Evolutionary conservation across 2,888 invertebrate species (phyloP).

Genomic region (Tinea semifulvella): DNA sequence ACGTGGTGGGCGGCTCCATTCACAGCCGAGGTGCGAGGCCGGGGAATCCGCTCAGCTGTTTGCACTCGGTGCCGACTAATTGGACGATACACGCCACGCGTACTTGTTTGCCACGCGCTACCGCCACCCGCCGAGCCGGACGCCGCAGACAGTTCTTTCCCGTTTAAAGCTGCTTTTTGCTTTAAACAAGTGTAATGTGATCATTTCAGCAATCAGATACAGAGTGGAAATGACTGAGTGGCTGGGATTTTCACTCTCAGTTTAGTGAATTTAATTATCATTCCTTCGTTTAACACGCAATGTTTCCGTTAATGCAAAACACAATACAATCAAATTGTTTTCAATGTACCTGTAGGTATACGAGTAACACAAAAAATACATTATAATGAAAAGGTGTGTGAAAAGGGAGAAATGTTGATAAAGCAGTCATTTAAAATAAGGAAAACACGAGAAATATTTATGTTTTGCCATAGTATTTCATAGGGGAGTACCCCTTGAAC

Average conservation of each 20-base stretch:
- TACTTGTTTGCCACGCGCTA: conserved; percentile 4
- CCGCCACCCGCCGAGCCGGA: conserved; percentile 13
- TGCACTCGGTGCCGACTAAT: conserved; percentile 14
- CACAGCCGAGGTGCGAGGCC: conserved; percentile 14
- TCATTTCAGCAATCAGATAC: conserved; percentile 9
- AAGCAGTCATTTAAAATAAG: not conserved
- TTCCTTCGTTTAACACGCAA: no score
- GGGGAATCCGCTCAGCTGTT: conserved; percentile 16
- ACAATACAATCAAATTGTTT: no score
- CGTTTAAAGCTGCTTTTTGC: conserved; percentile 11
- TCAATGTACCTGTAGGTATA: no score
- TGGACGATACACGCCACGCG: conserved; percentile 14
- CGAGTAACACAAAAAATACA: no score
- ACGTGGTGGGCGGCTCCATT: conserved; percentile 2
- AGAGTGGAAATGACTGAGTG: not conserved
- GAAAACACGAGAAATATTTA: conserved; percentile 6
- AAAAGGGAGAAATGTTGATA: no score
- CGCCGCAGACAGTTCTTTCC: conserved; percentile 10
- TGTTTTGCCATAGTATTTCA: conserved; percentile 3
- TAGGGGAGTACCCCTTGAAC: conserved; percentile 4
- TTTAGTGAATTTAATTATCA: no score
- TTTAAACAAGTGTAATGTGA: conserved; percentile 5
- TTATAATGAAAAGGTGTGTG: no score
- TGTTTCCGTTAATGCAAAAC: no score
- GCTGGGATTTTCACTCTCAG: not conserved